Conservation (phyloP, 1,140 invertebrate species). For the Brachystomella parvula region DNA sequence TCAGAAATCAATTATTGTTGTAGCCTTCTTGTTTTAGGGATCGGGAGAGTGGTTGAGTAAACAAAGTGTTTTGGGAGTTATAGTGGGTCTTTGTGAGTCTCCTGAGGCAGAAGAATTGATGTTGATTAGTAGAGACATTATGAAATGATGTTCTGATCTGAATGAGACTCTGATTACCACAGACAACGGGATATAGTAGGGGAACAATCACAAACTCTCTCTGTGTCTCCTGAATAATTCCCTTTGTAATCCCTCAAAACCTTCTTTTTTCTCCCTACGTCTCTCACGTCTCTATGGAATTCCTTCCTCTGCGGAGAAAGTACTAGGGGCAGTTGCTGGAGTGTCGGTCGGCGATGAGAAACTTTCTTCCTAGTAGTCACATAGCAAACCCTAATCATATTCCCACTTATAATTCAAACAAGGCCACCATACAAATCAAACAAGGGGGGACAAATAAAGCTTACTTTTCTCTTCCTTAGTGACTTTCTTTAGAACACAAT, state of each 20-base stretch:
- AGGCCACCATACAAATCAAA: too few relatives aligned
- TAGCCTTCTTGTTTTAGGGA: background rate
- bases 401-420: too few relatives aligned
- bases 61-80: background rate
- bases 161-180: conserved; percentile 5
- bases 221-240: background rate
- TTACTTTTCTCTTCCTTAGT: too few relatives aligned
- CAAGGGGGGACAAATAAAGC: too few relatives aligned
- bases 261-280: background rate
- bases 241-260: background rate
- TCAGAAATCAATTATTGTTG: background rate
- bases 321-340: too few relatives aligned
- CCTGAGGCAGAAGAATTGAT: conserved; percentile 5
- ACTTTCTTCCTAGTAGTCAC: too few relatives aligned
- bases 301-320: background rate
- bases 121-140: conserved; percentile 6
- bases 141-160: conserved; percentile 12
- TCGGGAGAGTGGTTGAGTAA: background rate
- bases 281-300: conserved; percentile 1
- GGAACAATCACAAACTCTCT: conserved; percentile 9
- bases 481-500: too few relatives aligned
- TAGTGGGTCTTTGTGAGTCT: background rate
- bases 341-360: too few relatives aligned
- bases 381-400: too few relatives aligned
- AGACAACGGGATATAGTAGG: background rate